Percentiles rank a stretch among this genome's conserved stretches.
Evolutionary conservation across 1,140 invertebrate species (phyloP).

Genomic region (Aethina tumida): DNA sequence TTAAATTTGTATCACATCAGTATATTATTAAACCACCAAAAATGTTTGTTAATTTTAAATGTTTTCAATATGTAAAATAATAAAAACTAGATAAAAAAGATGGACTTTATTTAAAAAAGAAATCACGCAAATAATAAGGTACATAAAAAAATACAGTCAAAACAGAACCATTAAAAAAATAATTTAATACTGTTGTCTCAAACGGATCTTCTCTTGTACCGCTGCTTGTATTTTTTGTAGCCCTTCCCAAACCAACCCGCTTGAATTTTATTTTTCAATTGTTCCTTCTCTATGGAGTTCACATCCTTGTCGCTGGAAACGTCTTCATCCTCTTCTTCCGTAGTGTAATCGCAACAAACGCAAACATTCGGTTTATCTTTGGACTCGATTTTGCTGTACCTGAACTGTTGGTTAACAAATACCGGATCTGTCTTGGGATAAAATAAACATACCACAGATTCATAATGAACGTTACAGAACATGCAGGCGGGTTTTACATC

Average conservation of each 20-base stretch:
- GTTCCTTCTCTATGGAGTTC: slow-evolving; percentile 22
- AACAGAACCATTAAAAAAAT: no score
- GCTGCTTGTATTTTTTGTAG: slow-evolving; percentile 41
- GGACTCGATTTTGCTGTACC: slow-evolving; percentile 38
- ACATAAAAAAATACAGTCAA: no score
- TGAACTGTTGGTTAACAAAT: slow-evolving; percentile 34
- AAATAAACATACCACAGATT: slow-evolving; percentile 43
- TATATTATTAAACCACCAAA: no score
- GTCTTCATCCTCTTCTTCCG: slow-evolving; percentile 35
- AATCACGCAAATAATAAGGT: no score
- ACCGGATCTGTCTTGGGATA: slow-evolving; percentile 38
- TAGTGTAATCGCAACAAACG: slow-evolving; percentile 45
- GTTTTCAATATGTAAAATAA: no score
- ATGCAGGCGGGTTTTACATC: slow-evolving; percentile 36
- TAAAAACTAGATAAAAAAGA: no score
- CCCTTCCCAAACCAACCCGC: slow-evolving; percentile 51
- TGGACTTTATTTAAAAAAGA: no score
- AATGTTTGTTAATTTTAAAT: no score
- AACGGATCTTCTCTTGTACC: slow-evolving; percentile 28
- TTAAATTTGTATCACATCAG: no score
- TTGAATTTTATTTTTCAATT: slow-evolving; percentile 37
- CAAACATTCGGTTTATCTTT: slow-evolving; percentile 37
- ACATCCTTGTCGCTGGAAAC: slow-evolving; percentile 18
- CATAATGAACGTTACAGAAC: slow-evolving; percentile 44
- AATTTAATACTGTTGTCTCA: no score